Evolutionary conservation across 1,140 invertebrate species (phyloP).

Genomic region (Heterodera schachtii): DNA sequence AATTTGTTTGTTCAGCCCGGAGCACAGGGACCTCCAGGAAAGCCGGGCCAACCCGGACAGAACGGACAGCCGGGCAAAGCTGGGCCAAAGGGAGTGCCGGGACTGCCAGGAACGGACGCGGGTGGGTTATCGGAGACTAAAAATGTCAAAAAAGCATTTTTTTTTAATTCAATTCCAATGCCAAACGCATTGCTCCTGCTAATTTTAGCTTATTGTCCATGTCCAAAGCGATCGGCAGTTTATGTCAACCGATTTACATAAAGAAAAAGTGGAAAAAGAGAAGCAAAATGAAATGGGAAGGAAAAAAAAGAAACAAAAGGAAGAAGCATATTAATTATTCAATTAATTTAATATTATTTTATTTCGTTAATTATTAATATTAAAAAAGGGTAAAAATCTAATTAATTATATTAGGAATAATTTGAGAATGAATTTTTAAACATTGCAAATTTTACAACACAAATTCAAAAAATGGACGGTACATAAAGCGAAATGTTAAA

Average conservation of each 20-base stretch:
- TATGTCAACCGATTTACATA: slow-evolving; percentile 11
- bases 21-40: slow-evolving; percentile 29
- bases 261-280: neutral
- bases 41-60: slow-evolving; percentile 24
- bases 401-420: too few species aligned
- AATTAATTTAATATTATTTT: slow-evolving; percentile 25
- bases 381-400: too few species aligned
- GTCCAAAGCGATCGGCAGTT: slow-evolving; percentile 20
- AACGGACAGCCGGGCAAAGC: slow-evolving; percentile 14
- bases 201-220: slow-evolving; percentile 25
- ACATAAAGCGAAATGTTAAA: too few species aligned
- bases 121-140: neutral
- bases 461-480: too few species aligned
- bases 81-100: slow-evolving; percentile 5
- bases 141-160: neutral
- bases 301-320: neutral
- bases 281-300: slow-evolving; percentile 7
- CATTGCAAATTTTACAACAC: too few species aligned
- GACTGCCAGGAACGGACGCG: slow-evolving; percentile 21
- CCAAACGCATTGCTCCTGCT: neutral
- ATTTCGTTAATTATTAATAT: too few species aligned
- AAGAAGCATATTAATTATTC: neutral
- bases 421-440: too few species aligned
- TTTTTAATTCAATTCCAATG: neutral
- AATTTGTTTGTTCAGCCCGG: slow-evolving; percentile 19